Evolutionary conservation across 2,113 vertebrate species (phyloP), one percentile per base, ranked within the genome.

Genomic region (Oncorhynchus tshawytscha): DNA sequence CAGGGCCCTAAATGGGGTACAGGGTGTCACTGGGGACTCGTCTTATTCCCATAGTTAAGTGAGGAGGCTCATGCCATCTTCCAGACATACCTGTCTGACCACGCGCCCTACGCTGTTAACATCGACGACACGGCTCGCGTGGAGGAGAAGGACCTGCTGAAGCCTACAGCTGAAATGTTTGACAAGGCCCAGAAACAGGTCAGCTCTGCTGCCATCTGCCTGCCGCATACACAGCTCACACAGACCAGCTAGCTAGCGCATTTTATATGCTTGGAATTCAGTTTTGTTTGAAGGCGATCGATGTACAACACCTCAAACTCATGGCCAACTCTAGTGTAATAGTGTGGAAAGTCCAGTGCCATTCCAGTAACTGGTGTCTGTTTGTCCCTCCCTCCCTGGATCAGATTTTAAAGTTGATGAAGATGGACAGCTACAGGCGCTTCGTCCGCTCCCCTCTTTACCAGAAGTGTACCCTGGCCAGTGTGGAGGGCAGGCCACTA

Each of bases 331-430:
- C 39, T 9, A 45, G 39, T 45, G 39, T 45, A 45, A 45, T 45
- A 11, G 8, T 45, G 9, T 9, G 2, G 39, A 2, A 11, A 45
- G 9, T 3, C 39, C 39, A 45, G 39, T 45, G 39, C 8, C 39
- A 45, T 45, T 9, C 39, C 9, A 9, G 4, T 25, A 57, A 54
- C 22, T 54, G 5, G 49, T 80, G 45, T 7, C 2, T 72, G 7
- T 18, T 68, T 69, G 0, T 27, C 66, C 12, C 67, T 75, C 69
- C 34, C 51, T 59, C 20, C 24, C 39, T 45, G 8, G 45, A 49
- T 16, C 84, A 99, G 98, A 99, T 99, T 84, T 99, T 99, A 83
- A 99, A 98, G 85, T 79, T 99, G 89, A 99, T 99, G 98, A 99
- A 99, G 88, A 98, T 99, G 86, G 98, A 99, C 93, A 99, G 97